A percentile compares a stretch with the other conserved stretches of the same genome.
phyloP scores from a whole-genome alignment of 2,797 vertebrate species.

The Hoplostethus mediterraneus region DNA sequence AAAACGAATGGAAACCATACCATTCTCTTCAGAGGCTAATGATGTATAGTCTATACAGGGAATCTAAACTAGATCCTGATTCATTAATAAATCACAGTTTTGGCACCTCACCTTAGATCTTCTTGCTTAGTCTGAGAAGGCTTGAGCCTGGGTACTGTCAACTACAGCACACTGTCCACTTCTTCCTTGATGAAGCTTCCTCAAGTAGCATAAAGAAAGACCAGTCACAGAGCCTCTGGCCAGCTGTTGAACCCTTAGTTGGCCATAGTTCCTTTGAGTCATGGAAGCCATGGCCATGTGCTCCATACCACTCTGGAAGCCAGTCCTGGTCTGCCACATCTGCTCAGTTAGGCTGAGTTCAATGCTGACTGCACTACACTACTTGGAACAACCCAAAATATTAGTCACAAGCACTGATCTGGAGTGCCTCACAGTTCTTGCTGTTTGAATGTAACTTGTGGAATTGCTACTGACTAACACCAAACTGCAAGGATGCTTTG shows the following conservation, averaged over 20 bases:
- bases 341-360: neutral
- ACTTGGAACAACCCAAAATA: neutral
- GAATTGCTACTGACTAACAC: neutral
- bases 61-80: neutral
- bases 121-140: conserved; percentile 5
- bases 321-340: conserved; percentile 9
- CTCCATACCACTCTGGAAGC: neutral
- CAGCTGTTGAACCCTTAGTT: neutral
- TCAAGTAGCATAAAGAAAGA: conserved; percentile 5
- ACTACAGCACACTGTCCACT: conserved; percentile 2
- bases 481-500: neutral
- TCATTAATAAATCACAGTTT: neutral
- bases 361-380: conserved; percentile 3
- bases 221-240: neutral
- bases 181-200: conserved; percentile 9
- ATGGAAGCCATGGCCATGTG: conserved; percentile 8
- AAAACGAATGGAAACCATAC: conserved; percentile 12
- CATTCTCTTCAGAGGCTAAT: neutral
- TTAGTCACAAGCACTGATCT: neutral
- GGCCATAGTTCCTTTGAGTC: conserved; percentile 14
- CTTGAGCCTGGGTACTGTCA: conserved; percentile 13
- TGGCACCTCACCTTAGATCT: conserved; percentile 20
- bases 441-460: neutral
- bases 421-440: neutral
- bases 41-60: neutral